phyloP scores from a whole-genome alignment of 2,797 vertebrate genomes.

The Macrochelys suwanniensis region DNA sequence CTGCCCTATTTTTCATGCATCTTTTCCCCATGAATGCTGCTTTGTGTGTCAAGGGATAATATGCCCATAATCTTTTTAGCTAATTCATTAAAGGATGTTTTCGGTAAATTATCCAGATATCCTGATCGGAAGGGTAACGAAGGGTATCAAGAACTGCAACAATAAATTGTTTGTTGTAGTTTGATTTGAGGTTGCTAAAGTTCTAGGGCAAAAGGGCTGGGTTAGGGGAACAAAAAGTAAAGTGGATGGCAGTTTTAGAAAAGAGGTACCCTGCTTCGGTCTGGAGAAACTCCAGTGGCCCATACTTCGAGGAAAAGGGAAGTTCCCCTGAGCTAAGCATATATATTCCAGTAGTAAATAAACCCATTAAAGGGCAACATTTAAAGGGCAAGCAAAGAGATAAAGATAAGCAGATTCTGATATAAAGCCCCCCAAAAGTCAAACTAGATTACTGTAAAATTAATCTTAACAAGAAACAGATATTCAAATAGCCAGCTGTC shows the following conservation, averaged over 20 bases:
- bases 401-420: neutral
- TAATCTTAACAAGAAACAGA: neutral
- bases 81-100: neutral
- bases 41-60: neutral
- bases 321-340: neutral
- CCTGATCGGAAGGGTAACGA: accelerated
- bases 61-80: neutral
- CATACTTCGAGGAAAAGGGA: neutral
- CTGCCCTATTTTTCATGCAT: neutral
- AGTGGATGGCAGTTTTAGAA: neutral
- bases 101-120: neutral
- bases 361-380: neutral
- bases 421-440: neutral
- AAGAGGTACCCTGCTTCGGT: neutral
- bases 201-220: neutral
- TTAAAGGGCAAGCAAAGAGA: neutral
- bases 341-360: neutral
- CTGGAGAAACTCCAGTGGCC: neutral
- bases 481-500: too few relatives aligned
- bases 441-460: neutral
- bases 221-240: neutral
- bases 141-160: neutral
- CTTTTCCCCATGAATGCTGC: neutral
- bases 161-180: neutral
- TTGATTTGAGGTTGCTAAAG: neutral